Evolutionary conservation across 2,888 invertebrate species (phyloP), one percentile per base, ranked within the genome.

Genomic region (Euproctis similis): DNA sequence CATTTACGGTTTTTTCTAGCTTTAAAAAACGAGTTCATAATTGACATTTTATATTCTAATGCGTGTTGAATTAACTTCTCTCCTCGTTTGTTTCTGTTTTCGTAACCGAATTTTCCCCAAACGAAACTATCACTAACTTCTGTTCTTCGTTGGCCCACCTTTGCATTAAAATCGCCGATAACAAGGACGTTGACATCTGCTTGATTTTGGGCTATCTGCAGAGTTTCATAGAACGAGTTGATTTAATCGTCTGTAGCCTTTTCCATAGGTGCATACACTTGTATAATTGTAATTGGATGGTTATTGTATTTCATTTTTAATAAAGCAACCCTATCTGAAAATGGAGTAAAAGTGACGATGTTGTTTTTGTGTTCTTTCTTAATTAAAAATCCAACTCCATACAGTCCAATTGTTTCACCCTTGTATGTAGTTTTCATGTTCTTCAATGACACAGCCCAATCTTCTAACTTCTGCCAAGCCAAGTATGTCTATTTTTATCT

Each of bases 321-420:
- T 2, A 21, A 10, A n/a, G 14, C 27, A 16, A 27, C 5, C 21
- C 21, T 9, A 2, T 27, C 27, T n/a, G 21, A 27, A 10, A 21
- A n/a, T n/a, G n/a, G n/a, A n/a, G n/a, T n/a, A n/a, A n/a, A n/a
- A n/a, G n/a, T n/a, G n/a, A n/a, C n/a, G n/a, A n/a, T n/a, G n/a
- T n/a, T n/a, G n/a, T n/a, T n/a, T n/a, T n/a, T n/a, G n/a, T n/a
- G n/a, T n/a, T n/a, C n/a, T n/a, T n/a, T n/a, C n/a, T n/a, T n/a
- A n/a, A n/a, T n/a, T n/a, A n/a, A n/a, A n/a, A n/a, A n/a, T n/a
- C n/a, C n/a, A n/a, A n/a, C n/a, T n/a, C n/a, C n/a, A n/a, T n/a
- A n/a, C n/a, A n/a, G n/a, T 14, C 27, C 27, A 1, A 4, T 8
- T 5, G 11, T 21, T 4, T 21, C 14, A 1, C 27, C 27, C 14